Evolutionary conservation across 1,140 invertebrate species (phyloP), one percentile per base, ranked within the genome.

Genomic region (Reticulitermes speratus): DNA sequence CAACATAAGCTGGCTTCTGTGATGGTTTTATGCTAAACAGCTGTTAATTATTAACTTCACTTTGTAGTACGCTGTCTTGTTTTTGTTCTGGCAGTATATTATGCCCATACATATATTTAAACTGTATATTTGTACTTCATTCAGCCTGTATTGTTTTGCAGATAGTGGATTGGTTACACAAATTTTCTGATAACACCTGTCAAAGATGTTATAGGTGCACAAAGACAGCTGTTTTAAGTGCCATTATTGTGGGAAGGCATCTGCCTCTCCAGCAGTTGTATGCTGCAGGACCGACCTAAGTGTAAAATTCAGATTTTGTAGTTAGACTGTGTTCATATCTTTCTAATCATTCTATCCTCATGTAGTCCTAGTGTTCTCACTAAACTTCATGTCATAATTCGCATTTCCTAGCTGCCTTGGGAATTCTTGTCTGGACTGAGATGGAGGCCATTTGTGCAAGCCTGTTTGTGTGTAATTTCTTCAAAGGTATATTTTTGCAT

Each of bases 1-100:
- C 3, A 55, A 69, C 86, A 86, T 75, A 86, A 86, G 84, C 87
- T 84, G 85, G 87, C 87, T 87, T 87, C 87, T 87, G 87, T 87
- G 87, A 87, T 87, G 85, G 45, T 3, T 48, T 85, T 86, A 82
- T 45, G 75, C 82, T 32, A 48, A 86, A 48, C 75, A 86, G 48
- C 45, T 82, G 48, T 82, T 52, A 86, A 82, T 86, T 23, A 44
- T 86, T 81, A 86, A 75, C 75, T 52, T 14, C n/a, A 84, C 30
- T 84, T 84, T 52, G 48, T 84, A 86, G 85, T 82, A 38, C 0
- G 48, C 44, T 82, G 69, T 44, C 81, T 21, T 81, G 69, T 86
- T 82, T 52, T 86, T 81, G 75, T 82, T 44, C 48, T 81, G 55
- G 44, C 82, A 48, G 32, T n/a, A n/a, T n/a, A 1, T 84, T 38